phyloP scores from a whole-genome alignment of 2,888 invertebrate genomes.

The Axea sp. region DNA sequence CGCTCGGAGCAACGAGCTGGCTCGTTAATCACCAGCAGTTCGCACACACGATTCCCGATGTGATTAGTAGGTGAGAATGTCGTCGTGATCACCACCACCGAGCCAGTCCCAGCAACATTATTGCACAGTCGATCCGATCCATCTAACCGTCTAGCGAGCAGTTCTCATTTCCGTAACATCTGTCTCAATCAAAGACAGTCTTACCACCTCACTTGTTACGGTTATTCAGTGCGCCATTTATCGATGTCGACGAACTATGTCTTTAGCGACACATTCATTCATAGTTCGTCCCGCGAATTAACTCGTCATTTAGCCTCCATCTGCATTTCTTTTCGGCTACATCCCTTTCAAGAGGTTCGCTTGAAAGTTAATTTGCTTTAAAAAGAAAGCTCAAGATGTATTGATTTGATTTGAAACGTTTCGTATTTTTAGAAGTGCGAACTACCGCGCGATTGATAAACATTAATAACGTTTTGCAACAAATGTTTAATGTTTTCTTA shows the following conservation, averaged over 20 bases:
- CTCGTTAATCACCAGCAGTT: background rate
- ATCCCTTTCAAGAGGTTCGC: no score
- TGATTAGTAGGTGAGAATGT: background rate
- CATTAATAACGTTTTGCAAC: no score
- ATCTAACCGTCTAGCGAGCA: slow-evolving; percentile 3
- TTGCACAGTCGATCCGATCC: background rate
- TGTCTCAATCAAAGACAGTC: slow-evolving; percentile 2
- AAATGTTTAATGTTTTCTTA: no score
- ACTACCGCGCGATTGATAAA: no score
- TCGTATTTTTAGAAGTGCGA: no score
- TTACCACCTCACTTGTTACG: slow-evolving; percentile 11
- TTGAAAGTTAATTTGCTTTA: no score
- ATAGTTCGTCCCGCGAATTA: background rate
- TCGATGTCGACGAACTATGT: slow-evolving; percentile 2
- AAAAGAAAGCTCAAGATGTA: no score
- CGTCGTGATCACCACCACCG: background rate
- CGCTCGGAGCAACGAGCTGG: background rate
- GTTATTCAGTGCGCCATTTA: slow-evolving; percentile 5
- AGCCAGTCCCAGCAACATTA: background rate
- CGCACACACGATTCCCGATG: background rate
- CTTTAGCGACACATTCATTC: background rate
- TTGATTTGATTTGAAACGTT: no score
- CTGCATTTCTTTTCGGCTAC: no score
- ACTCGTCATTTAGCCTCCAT: no score
- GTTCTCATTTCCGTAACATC: slow-evolving; percentile 25